These are phyloP conservation scores for Gastrophryne carolinensis DNA, from an alignment of 2,797 vertebrate species.

Conservation along the genomic window DNA sequence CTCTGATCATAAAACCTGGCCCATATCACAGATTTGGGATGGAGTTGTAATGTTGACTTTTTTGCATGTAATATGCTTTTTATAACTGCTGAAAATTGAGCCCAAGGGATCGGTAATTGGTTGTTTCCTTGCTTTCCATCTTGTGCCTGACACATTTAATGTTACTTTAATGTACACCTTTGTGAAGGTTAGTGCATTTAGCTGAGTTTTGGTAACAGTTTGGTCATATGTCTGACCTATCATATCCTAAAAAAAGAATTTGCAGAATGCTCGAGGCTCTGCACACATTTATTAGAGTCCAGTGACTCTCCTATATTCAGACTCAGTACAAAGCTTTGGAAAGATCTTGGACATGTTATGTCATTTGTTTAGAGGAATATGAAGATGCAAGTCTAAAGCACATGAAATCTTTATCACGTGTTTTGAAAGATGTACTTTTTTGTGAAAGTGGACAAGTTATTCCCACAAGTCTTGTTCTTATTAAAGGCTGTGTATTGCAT, in stretches of 20 bases:
- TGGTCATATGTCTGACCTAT: not conserved
- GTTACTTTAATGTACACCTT: conserved; percentile 34
- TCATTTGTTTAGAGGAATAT: no score
- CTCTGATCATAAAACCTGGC: not conserved
- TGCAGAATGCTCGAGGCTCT: not conserved
- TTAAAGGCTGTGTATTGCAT: no score
- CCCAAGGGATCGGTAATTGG: conserved; percentile 32
- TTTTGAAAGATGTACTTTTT: no score
- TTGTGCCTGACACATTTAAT: conserved; percentile 31
- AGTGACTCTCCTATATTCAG: no score
- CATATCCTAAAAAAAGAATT: not conserved
- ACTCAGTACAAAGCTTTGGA: no score
- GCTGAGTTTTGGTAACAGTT: not conserved
- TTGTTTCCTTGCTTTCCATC: conserved; percentile 41
- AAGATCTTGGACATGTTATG: no score
- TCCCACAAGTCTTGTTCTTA: no score
- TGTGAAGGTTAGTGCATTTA: not conserved
- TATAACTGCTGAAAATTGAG: conserved; percentile 5
- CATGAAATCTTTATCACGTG: no score
- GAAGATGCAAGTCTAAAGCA: no score
- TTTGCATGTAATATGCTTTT: conserved; percentile 30
- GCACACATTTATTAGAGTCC: no score
- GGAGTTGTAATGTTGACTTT: not conserved
- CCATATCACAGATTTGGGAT: conserved; percentile 14
- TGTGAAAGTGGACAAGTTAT: no score